A percentile compares a stretch with the other conserved stretches of the same genome.
phyloP scores from a whole-genome alignment of 2,888 invertebrate species.

The Linyphia triangularis region DNA sequence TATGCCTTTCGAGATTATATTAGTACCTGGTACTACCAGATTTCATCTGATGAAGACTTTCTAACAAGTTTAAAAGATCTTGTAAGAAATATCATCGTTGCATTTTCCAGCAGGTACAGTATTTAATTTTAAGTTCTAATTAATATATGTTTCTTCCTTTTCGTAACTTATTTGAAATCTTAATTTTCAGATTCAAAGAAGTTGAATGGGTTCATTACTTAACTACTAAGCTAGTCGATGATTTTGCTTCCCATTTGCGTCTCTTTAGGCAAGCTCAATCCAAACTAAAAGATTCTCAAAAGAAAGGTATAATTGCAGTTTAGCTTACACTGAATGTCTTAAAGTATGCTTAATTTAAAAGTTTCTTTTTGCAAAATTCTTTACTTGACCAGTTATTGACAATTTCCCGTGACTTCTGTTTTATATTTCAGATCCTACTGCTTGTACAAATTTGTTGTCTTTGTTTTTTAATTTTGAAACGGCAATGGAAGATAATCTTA shows the following conservation, averaged over 20 bases:
- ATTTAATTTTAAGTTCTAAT: not conserved
- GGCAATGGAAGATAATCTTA: constrained; percentile 89
- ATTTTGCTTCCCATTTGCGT: constrained; percentile 92
- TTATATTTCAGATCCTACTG: constrained; percentile 68
- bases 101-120: constrained; percentile 85
- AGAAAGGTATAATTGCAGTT: constrained; percentile 30
- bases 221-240: constrained; percentile 92
- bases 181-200: constrained; percentile 84
- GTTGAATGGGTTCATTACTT: constrained; percentile 94
- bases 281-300: constrained; percentile 78
- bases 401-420: not conserved
- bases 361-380: not conserved
- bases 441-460: constrained; percentile 83
- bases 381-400: not conserved
- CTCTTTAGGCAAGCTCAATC: constrained; percentile 88
- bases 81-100: constrained; percentile 86
- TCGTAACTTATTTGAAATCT: not conserved
- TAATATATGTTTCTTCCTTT: not conserved
- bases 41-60: constrained; percentile 87
- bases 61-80: constrained; percentile 85
- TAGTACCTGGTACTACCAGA: constrained; percentile 83
- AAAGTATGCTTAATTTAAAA: not conserved
- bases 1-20: constrained; percentile 91
- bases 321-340: not conserved
- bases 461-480: constrained; percentile 94